These are phyloP conservation scores for Caenorhabditis auriculariae DNA, from an alignment of 2,888 invertebrate species.

Conservation along the genomic window DNA sequence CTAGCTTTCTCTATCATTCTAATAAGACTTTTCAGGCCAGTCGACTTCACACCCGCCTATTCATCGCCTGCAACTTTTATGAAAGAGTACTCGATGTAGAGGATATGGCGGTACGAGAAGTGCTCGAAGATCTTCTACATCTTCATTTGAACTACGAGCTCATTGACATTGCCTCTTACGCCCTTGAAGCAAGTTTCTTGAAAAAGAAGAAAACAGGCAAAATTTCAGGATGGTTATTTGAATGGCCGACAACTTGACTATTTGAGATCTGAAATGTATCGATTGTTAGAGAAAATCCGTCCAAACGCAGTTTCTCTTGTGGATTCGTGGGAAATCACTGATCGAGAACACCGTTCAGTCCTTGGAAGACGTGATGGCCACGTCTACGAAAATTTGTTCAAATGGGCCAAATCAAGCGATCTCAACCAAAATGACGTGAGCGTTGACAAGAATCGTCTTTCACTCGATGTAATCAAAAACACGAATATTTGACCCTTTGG, in stretches of 20 bases:
- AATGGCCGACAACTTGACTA: slow-evolving; percentile 39
- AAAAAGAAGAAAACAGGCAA: not conserved
- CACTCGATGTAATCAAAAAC: no score
- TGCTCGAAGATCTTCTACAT: slow-evolving; percentile 76
- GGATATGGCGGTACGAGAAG: slow-evolving; percentile 62
- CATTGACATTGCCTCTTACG: slow-evolving; percentile 27
- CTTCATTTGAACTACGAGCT: slow-evolving; percentile 69
- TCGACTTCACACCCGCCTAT: slow-evolving; percentile 35
- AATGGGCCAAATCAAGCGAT: slow-evolving; percentile 62
- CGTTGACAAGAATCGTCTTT: no score
- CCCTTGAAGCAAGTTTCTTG: slow-evolving; percentile 9
- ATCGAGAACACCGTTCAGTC: slow-evolving; percentile 64
- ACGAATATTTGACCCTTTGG: not conserved
- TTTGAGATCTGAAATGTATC: slow-evolving; percentile 44
- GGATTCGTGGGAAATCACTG: slow-evolving; percentile 79
- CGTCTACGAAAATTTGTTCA: slow-evolving; percentile 62
- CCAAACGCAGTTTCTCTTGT: slow-evolving; percentile 87
- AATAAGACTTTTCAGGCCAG: slow-evolving; percentile 23
- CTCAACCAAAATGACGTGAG: slow-evolving; percentile 42
- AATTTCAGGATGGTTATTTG: slow-evolving; percentile 43
- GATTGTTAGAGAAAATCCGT: slow-evolving; percentile 71
- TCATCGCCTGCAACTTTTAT: slow-evolving; percentile 28
- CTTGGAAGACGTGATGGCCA: slow-evolving; percentile 65
- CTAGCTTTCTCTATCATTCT: not conserved
- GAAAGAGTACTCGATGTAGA: slow-evolving; percentile 17